Percentiles rank a stretch among this genome's conserved stretches.
These are phyloP conservation scores for Vidua chalybeata DNA, from an alignment of 2,113 vertebrate genomes.

Conservation along the genomic window DNA sequence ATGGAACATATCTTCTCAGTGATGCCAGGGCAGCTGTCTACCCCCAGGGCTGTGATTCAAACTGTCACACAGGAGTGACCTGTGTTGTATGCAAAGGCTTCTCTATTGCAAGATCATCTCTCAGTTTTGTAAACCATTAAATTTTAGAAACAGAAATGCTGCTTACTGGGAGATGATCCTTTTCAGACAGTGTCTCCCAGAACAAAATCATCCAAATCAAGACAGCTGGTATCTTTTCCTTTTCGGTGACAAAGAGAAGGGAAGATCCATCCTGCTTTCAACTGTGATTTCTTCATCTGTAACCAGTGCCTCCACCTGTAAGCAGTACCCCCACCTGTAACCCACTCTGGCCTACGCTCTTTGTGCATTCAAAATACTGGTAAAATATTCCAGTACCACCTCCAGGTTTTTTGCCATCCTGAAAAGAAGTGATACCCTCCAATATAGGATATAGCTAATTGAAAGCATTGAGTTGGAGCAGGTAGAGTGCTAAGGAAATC, in stretches of 20 bases:
- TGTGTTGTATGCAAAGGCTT: background rate
- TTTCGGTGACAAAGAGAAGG: background rate
- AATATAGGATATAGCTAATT: background rate
- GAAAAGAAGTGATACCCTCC: background rate
- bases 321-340: background rate
- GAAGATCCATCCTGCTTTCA: background rate
- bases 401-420: background rate
- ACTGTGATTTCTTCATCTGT: background rate
- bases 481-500: background rate
- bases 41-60: background rate
- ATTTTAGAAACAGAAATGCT: background rate
- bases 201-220: background rate
- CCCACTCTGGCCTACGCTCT: background rate
- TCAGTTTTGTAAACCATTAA: background rate
- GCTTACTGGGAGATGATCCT: background rate
- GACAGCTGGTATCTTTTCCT: background rate
- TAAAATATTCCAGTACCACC: background rate
- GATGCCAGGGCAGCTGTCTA: background rate
- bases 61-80: background rate
- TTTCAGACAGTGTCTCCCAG: background rate
- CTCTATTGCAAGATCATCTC: background rate
- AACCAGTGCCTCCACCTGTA: background rate
- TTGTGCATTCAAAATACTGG: background rate
- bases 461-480: background rate
- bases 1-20: background rate